Percentiles rank a stretch among this genome's conserved stretches.
phyloP scores from a whole-genome alignment of 2,113 vertebrate genomes.

The Ifrita kowaldi region DNA sequence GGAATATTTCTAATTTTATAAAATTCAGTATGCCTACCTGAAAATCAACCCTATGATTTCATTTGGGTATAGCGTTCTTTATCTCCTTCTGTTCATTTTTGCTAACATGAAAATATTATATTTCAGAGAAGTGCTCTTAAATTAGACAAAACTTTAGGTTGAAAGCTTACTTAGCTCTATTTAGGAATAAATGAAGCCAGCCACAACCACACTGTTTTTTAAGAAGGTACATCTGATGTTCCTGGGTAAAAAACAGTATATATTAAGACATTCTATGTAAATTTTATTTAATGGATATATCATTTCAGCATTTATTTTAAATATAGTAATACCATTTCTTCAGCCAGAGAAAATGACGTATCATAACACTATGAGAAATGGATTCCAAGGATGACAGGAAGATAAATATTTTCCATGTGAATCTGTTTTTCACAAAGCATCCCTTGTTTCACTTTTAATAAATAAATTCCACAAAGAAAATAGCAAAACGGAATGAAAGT shows the following conservation, averaged over 20 bases:
- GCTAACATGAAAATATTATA: not conserved
- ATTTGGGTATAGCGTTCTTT: not conserved
- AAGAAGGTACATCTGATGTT: not conserved
- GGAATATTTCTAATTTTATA: not conserved
- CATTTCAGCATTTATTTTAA: not conserved
- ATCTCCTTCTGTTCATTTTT: not conserved
- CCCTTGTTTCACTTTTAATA: not conserved
- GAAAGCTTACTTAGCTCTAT: not conserved
- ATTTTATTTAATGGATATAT: not conserved
- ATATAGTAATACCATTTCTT: not conserved
- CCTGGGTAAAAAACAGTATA: not conserved
- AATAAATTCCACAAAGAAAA: not conserved
- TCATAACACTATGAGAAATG: not conserved
- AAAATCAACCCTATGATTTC: not conserved
- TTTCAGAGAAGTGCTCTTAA: not conserved
- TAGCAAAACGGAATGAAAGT: not conserved
- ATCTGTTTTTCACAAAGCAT: not conserved
- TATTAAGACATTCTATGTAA: not conserved
- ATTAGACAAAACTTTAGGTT: not conserved
- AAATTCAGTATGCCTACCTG: not conserved
- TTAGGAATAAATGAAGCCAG: not conserved
- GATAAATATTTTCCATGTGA: not conserved
- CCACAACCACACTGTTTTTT: not conserved
- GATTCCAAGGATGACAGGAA: not conserved
- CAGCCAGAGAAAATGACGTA: not conserved